phyloP scores from a whole-genome alignment of 2,113 vertebrate species.

The Monopterus albus region DNA sequence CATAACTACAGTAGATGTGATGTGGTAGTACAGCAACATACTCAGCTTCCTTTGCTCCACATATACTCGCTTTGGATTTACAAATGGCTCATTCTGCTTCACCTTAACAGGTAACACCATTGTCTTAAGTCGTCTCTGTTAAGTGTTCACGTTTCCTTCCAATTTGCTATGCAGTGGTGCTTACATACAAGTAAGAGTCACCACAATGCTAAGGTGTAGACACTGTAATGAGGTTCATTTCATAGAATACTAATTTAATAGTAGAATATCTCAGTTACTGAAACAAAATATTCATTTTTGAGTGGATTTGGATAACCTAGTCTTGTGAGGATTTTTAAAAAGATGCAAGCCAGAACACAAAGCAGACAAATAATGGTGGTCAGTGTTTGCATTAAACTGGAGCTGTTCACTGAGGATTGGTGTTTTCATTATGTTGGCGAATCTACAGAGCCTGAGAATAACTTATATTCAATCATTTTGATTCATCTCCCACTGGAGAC shows the following conservation, averaged over 20 bases:
- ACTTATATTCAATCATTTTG: conserved; percentile 57
- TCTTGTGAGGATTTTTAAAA: conserved; percentile 16
- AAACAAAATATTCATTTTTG: neutral
- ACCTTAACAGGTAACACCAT: conserved; percentile 50
- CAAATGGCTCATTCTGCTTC: conserved; percentile 47
- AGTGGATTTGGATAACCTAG: conserved; percentile 43
- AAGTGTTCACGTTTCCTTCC: conserved; percentile 34
- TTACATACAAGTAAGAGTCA: neutral
- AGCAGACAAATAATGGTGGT: conserved; percentile 43
- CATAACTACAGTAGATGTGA: conserved; percentile 63
- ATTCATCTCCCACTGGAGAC: conserved; percentile 47
- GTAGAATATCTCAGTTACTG: neutral
- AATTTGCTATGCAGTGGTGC: conserved; percentile 20
- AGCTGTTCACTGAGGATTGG: conserved; percentile 39
- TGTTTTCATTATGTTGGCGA: conserved; percentile 58
- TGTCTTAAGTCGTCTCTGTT: conserved; percentile 30
- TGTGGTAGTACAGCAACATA: conserved; percentile 38
- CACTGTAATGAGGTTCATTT: conserved; percentile 39
- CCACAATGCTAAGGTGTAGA: neutral
- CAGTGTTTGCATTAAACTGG: conserved; percentile 43
- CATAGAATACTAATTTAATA: conserved; percentile 12
- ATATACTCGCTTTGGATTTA: conserved; percentile 66
- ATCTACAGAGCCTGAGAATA: conserved; percentile 47
- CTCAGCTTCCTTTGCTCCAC: conserved; percentile 50
- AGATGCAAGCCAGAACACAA: conserved; percentile 39